These are phyloP conservation scores for Prochilodus magdalenae DNA, from an alignment of 2,113 vertebrate genomes.

Conservation along the genomic window DNA sequence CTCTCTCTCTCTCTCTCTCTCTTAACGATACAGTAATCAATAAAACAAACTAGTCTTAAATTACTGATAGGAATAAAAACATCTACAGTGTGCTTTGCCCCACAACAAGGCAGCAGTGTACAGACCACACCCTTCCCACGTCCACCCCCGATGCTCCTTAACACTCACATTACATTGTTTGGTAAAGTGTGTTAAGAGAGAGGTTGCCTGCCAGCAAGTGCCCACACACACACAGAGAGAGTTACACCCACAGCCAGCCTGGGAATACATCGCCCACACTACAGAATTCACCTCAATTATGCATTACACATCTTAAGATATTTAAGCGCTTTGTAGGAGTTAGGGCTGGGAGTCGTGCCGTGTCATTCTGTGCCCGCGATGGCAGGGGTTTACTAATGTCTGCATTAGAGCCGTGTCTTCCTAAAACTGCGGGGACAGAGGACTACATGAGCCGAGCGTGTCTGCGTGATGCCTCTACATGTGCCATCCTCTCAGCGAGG, in stretches of 20 bases:
- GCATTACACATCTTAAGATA: slow-evolving; percentile 80
- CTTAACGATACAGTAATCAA: slow-evolving; percentile 26
- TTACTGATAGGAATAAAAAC: slow-evolving; percentile 47
- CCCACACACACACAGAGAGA: slow-evolving; percentile 10
- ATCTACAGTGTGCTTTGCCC: slow-evolving; percentile 31
- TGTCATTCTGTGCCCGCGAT: slow-evolving; percentile 77
- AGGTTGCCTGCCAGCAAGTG: slow-evolving; percentile 56
- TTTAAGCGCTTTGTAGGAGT: slow-evolving; percentile 80
- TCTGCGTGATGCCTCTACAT: slow-evolving; percentile 58
- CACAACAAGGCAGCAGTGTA: slow-evolving; percentile 35
- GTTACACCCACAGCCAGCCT: slow-evolving; percentile 22
- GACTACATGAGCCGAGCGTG: slow-evolving; percentile 63
- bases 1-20: slow-evolving; percentile 57
- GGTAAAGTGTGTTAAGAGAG: slow-evolving; percentile 47
- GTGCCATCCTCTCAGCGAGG: slow-evolving; percentile 64
- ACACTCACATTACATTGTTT: slow-evolving; percentile 42
- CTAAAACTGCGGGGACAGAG: slow-evolving; percentile 72
- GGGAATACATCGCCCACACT: slow-evolving; percentile 68
- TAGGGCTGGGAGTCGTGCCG: slow-evolving; percentile 71
- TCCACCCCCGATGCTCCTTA: slow-evolving; percentile 26
- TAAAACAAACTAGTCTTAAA: slow-evolving; percentile 37
- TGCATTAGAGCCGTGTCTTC: slow-evolving; percentile 78
- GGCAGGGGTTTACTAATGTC: slow-evolving; percentile 77
- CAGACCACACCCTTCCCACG: slow-evolving; percentile 26
- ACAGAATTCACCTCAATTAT: slow-evolving; percentile 76